Evolutionary conservation across 2,888 invertebrate genomes (phyloP).

Genomic region (Rhagonycha fulva): DNA sequence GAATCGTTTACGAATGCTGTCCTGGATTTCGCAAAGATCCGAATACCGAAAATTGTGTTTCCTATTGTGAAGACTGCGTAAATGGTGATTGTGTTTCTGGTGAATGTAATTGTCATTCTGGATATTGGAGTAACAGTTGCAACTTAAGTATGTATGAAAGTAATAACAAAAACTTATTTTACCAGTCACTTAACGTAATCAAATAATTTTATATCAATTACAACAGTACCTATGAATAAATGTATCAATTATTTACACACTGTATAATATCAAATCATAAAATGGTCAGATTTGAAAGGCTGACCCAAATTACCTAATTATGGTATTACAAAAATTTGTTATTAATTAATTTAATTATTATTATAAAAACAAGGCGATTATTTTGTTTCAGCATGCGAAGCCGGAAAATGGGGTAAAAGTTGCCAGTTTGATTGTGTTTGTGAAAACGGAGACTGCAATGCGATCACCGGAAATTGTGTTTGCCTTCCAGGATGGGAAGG

Average conservation of each 20-base stretch:
- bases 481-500: constrained; percentile 73
- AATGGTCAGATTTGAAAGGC: constrained; percentile 13
- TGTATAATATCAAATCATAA: constrained; percentile 1
- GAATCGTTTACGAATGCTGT: constrained; percentile 74
- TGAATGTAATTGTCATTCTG: constrained; percentile 64
- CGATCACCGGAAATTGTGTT: constrained; percentile 65
- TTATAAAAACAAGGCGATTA: constrained; percentile 5
- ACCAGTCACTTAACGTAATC: neutral
- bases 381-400: constrained; percentile 64
- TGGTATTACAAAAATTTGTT: neutral
- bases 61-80: constrained; percentile 54
- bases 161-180: neutral
- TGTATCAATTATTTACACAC: neutral
- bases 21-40: constrained; percentile 69
- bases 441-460: constrained; percentile 65
- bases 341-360: constrained; percentile 5
- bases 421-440: constrained; percentile 73
- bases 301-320: constrained; percentile 12
- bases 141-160: constrained; percentile 62
- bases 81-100: constrained; percentile 65
- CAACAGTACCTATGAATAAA: neutral
- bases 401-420: constrained; percentile 74
- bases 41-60: constrained; percentile 49
- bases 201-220: neutral
- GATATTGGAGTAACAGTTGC: constrained; percentile 66